Percentiles rank a stretch among this genome's conserved stretches.
Evolutionary conservation across 2,888 invertebrate species (phyloP).

Genomic region (Protophormia terraenovae): DNA sequence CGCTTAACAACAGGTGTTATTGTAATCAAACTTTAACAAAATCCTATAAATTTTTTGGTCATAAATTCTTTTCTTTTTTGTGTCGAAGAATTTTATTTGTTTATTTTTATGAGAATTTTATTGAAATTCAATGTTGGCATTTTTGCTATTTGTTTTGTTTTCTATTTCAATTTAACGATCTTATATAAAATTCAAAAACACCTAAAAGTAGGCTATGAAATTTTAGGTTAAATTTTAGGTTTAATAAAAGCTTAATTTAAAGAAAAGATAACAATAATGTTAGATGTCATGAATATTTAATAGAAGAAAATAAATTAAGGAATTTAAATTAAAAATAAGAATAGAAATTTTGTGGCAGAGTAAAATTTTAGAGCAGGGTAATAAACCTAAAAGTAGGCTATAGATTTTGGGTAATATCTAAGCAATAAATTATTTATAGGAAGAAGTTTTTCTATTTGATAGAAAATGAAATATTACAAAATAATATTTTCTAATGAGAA

Average conservation of each 20-base stretch:
- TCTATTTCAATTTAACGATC: neutral
- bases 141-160: neutral
- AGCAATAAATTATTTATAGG: too few species aligned
- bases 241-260: neutral
- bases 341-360: neutral
- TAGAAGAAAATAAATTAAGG: neutral
- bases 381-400: neutral
- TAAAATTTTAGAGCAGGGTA: too few species aligned
- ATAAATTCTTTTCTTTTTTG: too few species aligned
- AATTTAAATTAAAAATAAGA: neutral
- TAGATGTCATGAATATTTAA: neutral
- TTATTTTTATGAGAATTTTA: conserved; percentile 29
- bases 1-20: neutral
- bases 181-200: conserved; percentile 2
- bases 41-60: neutral
- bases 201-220: conserved; percentile 46
- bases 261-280: neutral
- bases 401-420: neutral
- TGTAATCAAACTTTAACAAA: neutral
- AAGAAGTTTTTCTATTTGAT: too few species aligned
- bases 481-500: too few species aligned
- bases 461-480: too few species aligned
- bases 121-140: conserved; percentile 1
- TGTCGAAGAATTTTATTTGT: neutral
- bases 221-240: neutral